Base-by-base conservation (phyloP, 2,888 invertebrate genomes). In the Anthophora plumipes region DNA sequence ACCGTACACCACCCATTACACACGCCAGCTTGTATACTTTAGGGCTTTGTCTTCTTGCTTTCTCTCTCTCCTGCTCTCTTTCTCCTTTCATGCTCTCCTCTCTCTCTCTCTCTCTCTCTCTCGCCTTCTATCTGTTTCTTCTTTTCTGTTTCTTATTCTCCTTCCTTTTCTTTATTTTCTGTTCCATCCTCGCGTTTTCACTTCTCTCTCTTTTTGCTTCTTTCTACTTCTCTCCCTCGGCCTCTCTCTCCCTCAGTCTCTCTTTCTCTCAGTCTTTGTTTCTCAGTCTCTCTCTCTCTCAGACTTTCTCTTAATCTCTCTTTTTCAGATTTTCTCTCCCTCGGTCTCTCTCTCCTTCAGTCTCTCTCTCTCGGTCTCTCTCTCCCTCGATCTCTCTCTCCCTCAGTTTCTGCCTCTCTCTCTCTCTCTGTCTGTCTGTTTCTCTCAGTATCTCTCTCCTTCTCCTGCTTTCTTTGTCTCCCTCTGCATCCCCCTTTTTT, bases 1-100 rank as follows among this genome's bases (percentile, higher is more conserved):
- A 78, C 71, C 71, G 75, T 75, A 71, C 77, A 77, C 84, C 82
- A 80, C 84, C 80, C 82, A 82, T 83, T 80, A 75, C 78, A 81
- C 64, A 60, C 78, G 46, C 46, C 68, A 46, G 64, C 77, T 41
- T 52, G 63, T 63, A 60, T 55, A 31, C 52, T 69, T 73, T 63
- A 57, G 63, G 6, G 2, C 41, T 6, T 20, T 70, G 41, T 55
- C 39, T 73, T 74, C 59, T 61, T 59, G 20, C 48, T n/a, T 25
- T 48, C 57, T 1, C 20, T 14, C 12, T 74, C 69, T 59, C 48
- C 57, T 66, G 67, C 11, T 5, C 5, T 5, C 11, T 37, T 72
- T 78, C 14, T 41, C 78, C 50, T 63, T 52, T 31, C 80, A n/a
- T n/a, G n/a, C 57, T 64, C 63, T 50, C 60, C 68, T 55, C n/a